Evolutionary conservation across 2,113 vertebrate genomes (phyloP).

Genomic region (Merops nubicus): DNA sequence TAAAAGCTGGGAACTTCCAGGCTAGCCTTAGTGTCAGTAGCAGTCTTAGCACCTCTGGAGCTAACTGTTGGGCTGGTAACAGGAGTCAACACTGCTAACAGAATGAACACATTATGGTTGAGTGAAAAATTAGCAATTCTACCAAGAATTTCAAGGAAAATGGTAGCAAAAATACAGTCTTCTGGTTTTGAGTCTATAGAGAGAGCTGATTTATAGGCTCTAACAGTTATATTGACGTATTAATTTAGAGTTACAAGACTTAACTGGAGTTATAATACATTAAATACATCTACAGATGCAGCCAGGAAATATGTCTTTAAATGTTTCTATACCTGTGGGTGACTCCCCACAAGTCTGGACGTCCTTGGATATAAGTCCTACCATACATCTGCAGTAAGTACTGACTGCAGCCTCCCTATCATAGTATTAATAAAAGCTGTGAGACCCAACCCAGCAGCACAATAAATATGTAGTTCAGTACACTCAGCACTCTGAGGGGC

Average conservation of each 20-base stretch:
- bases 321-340: not conserved
- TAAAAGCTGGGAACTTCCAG: not conserved
- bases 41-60: not conserved
- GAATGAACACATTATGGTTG: not conserved
- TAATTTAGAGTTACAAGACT: not conserved
- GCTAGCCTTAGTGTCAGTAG: not conserved
- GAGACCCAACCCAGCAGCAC: not conserved
- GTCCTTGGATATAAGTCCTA: not conserved
- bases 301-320: not conserved
- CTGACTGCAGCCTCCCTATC: not conserved
- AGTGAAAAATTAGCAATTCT: not conserved
- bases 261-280: not conserved
- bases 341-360: not conserved
- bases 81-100: not conserved
- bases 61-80: rapidly evolving
- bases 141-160: not conserved
- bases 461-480: not conserved
- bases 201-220: not conserved
- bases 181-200: not conserved
- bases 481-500: not conserved
- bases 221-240: not conserved
- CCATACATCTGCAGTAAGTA: not conserved
- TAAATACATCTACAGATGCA: not conserved
- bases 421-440: not conserved
- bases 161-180: not conserved